Percentiles rank a stretch among this genome's conserved stretches.
Conservation (phyloP, 2,113 vertebrate genomes). For the Leuciscus idus region DNA sequence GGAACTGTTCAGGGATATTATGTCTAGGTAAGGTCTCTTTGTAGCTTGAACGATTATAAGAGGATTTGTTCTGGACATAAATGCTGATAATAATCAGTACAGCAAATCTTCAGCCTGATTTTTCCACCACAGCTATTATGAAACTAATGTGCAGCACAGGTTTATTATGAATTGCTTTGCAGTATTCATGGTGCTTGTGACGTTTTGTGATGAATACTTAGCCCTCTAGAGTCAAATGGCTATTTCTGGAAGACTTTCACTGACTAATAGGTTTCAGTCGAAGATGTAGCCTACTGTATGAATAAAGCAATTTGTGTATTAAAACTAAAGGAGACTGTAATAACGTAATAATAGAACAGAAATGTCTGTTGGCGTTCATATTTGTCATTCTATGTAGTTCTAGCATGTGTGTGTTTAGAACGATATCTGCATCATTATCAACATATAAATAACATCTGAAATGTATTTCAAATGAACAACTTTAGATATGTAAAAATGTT, state of each 20-base stretch:
- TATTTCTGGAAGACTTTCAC: neutral
- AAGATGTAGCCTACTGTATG: neutral
- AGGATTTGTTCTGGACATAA: constrained; percentile 35
- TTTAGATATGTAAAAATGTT: neutral
- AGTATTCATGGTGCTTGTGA: neutral
- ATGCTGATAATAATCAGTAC: constrained; percentile 33
- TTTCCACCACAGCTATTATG: constrained; percentile 1
- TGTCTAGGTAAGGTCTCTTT: constrained; percentile 25
- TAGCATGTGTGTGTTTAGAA: neutral
- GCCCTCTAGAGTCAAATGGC: neutral
- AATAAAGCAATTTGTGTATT: neutral
- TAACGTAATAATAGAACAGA: neutral
- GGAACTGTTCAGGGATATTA: constrained; percentile 37
- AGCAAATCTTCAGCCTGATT: constrained; percentile 11
- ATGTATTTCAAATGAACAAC: neutral
- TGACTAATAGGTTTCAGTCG: constrained; percentile 9
- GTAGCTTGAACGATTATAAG: constrained; percentile 11
- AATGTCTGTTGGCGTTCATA: neutral
- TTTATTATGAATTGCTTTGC: neutral
- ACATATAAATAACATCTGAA: no score
- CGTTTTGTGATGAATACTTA: neutral
- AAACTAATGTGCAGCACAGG: neutral
- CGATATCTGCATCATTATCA: neutral
- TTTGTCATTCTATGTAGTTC: neutral
- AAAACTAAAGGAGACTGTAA: neutral